A percentile compares a stretch with the other conserved stretches of the same genome.
Conservation (phyloP, 1,140 invertebrate genomes). For the Drosophila pachea region DNA sequence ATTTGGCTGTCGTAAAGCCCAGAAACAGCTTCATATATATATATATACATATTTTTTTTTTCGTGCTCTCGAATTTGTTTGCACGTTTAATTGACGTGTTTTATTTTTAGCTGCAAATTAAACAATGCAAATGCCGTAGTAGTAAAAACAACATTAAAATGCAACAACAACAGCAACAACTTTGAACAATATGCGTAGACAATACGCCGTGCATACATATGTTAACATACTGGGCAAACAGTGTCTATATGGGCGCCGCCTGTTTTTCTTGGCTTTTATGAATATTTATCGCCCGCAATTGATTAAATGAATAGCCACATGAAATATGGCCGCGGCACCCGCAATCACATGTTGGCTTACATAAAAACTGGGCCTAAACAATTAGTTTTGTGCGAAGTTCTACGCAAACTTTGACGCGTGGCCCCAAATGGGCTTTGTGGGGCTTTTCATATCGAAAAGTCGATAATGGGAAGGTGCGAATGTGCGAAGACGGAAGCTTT, state of each 20-base stretch:
- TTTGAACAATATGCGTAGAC: conserved; percentile 57
- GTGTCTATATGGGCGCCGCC: conserved; percentile 37
- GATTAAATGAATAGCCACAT: conserved; percentile 54
- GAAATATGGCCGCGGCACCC: conserved; percentile 24
- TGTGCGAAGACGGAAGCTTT: conserved; percentile 18
- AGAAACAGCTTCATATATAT: conserved; percentile 36
- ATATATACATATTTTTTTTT: conserved; percentile 32
- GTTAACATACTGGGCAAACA: conserved; percentile 64
- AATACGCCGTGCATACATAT: conserved; percentile 26
- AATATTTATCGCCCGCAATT: conserved; percentile 64
- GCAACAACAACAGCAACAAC: conserved; percentile 19
- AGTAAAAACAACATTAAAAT: conserved; percentile 26
- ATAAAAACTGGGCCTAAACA: conserved; percentile 26
- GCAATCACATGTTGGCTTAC: conserved; percentile 60
- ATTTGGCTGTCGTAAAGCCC: conserved; percentile 40
- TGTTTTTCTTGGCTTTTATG: conserved; percentile 62
- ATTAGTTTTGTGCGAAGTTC: conserved; percentile 53
- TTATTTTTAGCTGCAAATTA: conserved; percentile 61
- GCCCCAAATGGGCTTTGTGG: conserved; percentile 38
- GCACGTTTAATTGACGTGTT: conserved; percentile 60
- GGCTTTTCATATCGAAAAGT: conserved; percentile 1
- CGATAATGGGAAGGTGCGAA: conserved; percentile 34
- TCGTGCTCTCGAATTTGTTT: conserved; percentile 48
- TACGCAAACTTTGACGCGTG: conserved; percentile 66
- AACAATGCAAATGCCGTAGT: conserved; percentile 46